Evolutionary conservation across 2,888 invertebrate genomes (phyloP), one percentile per base, ranked within the genome.

Genomic region (Apodemia mormo): DNA sequence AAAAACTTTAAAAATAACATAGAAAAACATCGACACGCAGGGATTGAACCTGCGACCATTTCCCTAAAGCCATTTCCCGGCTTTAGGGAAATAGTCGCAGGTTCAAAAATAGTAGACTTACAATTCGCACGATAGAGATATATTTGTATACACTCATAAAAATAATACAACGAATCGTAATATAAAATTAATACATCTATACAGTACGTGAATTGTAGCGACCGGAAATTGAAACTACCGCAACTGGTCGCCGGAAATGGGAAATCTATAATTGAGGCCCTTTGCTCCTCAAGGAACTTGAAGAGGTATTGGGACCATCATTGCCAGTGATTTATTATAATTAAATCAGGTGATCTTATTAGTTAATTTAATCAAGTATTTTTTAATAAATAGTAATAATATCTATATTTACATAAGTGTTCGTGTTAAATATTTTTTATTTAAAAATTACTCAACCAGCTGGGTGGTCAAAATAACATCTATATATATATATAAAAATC

Each of bases 191-290:
- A 37, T 64, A 64, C 61, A 64, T n/a, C 61, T 33, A 58, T 14
- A n/a, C 33, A 64, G n/a, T 37, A 64, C 61, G 61, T 64, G 33
- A 37, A 64, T 64, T 8, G 61, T 64, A 37, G 61, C 37, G 14
- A 64, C 61, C 61, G 61, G 61, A 64, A 64, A 64, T 64, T 64
- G 61, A 37, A 64, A 37, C 61, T 64, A 64, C 61, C 61, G 37
- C 61, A 64, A 64, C 61, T 61, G 61, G 61, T 61, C 61, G 61
- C 30, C 61, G 61, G 61, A 61, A 61, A 61, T 61, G 61, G 61
- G 61, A 61, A 61, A 61, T 61, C 61, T 61, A 61, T 61, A 61
- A 61, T 61, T 61, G 61, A 61, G 61, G 61, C 33, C 61, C 61
- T 61, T 61, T 61, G 61, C 61, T 61, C 61, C 61, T 61, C 30